These are phyloP conservation scores for Ceriagrion tenellum DNA, from an alignment of 2,888 invertebrate species.

Conservation along the genomic window DNA sequence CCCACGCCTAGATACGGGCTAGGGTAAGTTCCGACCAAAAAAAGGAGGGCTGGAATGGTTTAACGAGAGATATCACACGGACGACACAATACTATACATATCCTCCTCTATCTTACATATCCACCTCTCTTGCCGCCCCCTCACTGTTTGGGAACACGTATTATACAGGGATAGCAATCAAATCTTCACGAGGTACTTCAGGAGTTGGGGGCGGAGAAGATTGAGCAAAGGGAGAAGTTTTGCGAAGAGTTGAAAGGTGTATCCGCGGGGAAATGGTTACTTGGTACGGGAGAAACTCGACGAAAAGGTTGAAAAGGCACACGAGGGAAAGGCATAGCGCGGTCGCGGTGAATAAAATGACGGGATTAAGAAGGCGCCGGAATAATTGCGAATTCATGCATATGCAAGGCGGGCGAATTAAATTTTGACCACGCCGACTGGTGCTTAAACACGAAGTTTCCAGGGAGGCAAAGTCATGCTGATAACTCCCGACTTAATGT, in stretches of 20 bases:
- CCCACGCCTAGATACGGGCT: neutral
- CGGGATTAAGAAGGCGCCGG: neutral
- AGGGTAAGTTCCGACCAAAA: neutral
- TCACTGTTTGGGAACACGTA: neutral
- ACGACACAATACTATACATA: neutral
- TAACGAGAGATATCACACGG: neutral
- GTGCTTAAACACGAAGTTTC: neutral
- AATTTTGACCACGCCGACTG: neutral
- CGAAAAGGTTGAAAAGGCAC: neutral
- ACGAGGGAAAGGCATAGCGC: neutral
- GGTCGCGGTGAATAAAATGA: neutral
- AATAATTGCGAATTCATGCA: constrained; percentile 4
- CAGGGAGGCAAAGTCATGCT: neutral
- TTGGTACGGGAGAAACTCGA: neutral
- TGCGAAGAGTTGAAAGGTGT: constrained; percentile 19
- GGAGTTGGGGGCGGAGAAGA: neutral
- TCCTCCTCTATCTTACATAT: neutral
- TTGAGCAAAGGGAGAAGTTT: neutral
- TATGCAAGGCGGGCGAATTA: neutral
- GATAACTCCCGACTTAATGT: neutral
- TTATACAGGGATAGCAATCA: neutral
- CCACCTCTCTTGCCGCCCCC: neutral
- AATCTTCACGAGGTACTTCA: neutral
- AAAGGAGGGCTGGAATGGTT: neutral
- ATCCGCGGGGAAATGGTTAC: neutral